Evolutionary conservation across 2,888 invertebrate genomes (phyloP).

Genomic region (Leptothorax acervorum): DNA sequence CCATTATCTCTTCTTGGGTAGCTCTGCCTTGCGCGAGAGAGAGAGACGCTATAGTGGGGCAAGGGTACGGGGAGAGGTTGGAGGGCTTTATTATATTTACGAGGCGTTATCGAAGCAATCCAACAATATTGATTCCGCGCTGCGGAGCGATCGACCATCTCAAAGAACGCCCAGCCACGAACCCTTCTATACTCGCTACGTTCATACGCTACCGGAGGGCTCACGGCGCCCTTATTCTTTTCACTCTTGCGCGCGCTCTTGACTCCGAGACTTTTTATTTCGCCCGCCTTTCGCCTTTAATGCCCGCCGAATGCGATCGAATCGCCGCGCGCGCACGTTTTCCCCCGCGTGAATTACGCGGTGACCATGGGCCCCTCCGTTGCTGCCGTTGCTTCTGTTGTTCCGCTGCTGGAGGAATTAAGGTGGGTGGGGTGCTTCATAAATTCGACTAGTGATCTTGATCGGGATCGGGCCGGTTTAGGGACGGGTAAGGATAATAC

Average conservation of each 20-base stretch:
- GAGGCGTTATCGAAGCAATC: slow-evolving; percentile 82
- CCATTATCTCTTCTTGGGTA: slow-evolving; percentile 77
- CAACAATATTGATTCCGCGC: slow-evolving; percentile 82
- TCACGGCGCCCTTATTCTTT: slow-evolving; percentile 59
- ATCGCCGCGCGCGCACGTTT: slow-evolving; percentile 52
- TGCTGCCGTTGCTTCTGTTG: slow-evolving; percentile 45
- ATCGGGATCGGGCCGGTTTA: slow-evolving; percentile 29
- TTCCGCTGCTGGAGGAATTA: slow-evolving; percentile 44
- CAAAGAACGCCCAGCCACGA: slow-evolving; percentile 69
- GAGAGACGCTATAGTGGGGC: slow-evolving; percentile 47
- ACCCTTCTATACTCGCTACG: slow-evolving; percentile 50
- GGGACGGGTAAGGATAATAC: slow-evolving; percentile 21
- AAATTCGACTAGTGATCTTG: slow-evolving; percentile 54
- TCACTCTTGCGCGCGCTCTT: slow-evolving; percentile 31
- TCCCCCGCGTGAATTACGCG: slow-evolving; percentile 62
- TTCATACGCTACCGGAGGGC: slow-evolving; percentile 69
- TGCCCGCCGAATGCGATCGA: slow-evolving; percentile 59
- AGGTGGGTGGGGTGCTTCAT: slow-evolving; percentile 26
- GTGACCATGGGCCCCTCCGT: slow-evolving; percentile 29
- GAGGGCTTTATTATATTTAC: slow-evolving; percentile 83
- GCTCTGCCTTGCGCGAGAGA: slow-evolving; percentile 53
- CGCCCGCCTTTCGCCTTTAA: slow-evolving; percentile 32
- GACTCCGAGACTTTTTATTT: slow-evolving; percentile 20
- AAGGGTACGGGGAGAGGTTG: slow-evolving; percentile 62
- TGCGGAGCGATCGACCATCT: slow-evolving; percentile 74